Evolutionary conservation across 2,113 vertebrate species (phyloP).

Genomic region (Zosterops hypoxanthus): DNA sequence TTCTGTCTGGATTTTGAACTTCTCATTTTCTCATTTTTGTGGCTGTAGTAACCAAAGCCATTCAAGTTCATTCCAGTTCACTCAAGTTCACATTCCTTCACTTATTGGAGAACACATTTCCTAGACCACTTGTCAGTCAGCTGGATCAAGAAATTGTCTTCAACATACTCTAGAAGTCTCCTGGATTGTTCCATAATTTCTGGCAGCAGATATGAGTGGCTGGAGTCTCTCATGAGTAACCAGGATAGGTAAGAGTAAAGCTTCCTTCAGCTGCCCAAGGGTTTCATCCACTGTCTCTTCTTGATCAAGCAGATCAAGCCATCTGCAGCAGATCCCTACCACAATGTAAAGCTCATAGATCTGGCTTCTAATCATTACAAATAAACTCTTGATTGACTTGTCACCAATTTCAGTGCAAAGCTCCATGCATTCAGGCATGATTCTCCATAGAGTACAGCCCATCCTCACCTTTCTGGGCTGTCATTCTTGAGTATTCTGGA

Average conservation of each 20-base stretch:
- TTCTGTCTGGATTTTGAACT: not conserved
- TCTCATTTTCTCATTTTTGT: not conserved
- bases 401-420: not conserved
- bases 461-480: not conserved
- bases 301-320: not conserved
- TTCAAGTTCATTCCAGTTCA: not conserved
- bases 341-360: not conserved
- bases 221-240: not conserved
- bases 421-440: not conserved
- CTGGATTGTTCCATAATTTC: not conserved
- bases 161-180: not conserved
- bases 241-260: not conserved
- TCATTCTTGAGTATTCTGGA: not conserved
- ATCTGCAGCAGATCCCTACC: not conserved
- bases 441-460: not conserved
- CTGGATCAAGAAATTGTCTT: not conserved
- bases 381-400: not conserved
- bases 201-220: not conserved
- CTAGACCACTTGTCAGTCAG: not conserved
- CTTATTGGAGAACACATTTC: not conserved
- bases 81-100: not conserved
- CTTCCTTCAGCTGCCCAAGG: not conserved
- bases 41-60: not conserved
- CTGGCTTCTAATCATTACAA: not conserved
- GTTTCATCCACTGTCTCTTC: not conserved